phyloP scores from a whole-genome alignment of 2,888 invertebrate species.

The Embidobia sp. region DNA sequence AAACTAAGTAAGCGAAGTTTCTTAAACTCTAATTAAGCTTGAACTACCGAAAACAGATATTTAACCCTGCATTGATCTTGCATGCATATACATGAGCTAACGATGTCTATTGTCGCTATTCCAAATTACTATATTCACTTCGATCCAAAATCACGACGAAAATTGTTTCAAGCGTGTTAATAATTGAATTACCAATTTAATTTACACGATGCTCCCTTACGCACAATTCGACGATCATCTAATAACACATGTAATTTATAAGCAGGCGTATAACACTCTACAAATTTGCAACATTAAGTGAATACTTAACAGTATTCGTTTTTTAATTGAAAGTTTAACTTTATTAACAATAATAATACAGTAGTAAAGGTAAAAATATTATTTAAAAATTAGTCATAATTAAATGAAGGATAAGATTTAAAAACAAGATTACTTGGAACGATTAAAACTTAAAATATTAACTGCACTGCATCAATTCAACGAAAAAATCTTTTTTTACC shows the following conservation, averaged over 20 bases:
- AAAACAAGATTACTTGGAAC: too few relatives aligned
- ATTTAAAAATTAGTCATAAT: too few relatives aligned
- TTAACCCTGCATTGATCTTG: slow-evolving; percentile 53
- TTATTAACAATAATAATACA: too few relatives aligned
- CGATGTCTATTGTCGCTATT: slow-evolving; percentile 49
- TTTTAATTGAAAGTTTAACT: too few relatives aligned
- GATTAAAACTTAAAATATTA: too few relatives aligned
- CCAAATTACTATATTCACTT: slow-evolving; percentile 42
- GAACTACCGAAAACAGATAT: slow-evolving; percentile 48
- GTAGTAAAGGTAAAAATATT: too few relatives aligned
- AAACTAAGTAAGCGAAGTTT: slow-evolving; percentile 38
- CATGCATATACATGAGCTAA: slow-evolving; percentile 52
- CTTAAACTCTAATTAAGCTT: slow-evolving; percentile 54
- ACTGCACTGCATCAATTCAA: too few relatives aligned
- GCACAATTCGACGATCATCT: slow-evolving; percentile 19
- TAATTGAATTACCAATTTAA: slow-evolving; percentile 39
- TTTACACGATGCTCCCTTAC: slow-evolving; percentile 31
- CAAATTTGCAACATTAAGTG: too few relatives aligned
- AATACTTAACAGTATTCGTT: too few relatives aligned
- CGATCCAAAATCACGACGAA: slow-evolving; percentile 24
- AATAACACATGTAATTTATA: slow-evolving; percentile 20
- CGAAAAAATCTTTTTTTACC: too few relatives aligned
- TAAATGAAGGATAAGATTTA: too few relatives aligned
- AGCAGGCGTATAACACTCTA: too few relatives aligned
- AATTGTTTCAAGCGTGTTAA: slow-evolving; percentile 41